Percentiles rank a stretch among this genome's conserved stretches.
Conservation (phyloP, 2,113 vertebrate genomes). For the Cavia aperea region DNA sequence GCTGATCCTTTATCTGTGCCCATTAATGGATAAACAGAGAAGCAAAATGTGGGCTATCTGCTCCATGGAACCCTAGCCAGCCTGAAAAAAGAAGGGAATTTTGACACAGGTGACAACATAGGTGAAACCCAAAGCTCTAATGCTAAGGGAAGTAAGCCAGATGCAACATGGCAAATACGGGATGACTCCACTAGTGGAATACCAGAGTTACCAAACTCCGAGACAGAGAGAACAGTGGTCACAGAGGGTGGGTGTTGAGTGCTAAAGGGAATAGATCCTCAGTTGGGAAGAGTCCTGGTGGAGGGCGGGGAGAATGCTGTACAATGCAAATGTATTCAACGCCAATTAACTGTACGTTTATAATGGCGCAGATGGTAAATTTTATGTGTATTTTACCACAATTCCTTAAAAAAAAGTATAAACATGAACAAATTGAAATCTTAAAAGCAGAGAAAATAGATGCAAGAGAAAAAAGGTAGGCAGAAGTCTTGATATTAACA, state of each 20-base stretch:
- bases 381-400: neutral
- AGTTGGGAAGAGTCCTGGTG: neutral
- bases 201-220: neutral
- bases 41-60: fast-evolving
- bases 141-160: neutral
- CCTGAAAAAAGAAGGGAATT: neutral
- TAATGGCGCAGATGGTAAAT: too few relatives aligned
- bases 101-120: fast-evolving
- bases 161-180: neutral
- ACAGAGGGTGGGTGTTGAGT: too few relatives aligned
- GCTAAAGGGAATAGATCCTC: neutral
- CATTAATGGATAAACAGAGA: neutral
- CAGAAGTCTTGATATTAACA: neutral
- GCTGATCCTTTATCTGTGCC: neutral
- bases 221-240: neutral
- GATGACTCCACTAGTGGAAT: fast-evolving
- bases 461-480: neutral
- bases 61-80: fast-evolving
- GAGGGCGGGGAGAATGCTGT: neutral
- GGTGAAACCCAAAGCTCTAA: neutral
- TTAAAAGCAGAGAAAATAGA: neutral
- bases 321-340: fast-evolving
- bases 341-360: neutral
- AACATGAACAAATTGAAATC: neutral
- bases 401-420: neutral